phyloP scores from a whole-genome alignment of 1,140 invertebrate species.

The Megathymus violae region DNA sequence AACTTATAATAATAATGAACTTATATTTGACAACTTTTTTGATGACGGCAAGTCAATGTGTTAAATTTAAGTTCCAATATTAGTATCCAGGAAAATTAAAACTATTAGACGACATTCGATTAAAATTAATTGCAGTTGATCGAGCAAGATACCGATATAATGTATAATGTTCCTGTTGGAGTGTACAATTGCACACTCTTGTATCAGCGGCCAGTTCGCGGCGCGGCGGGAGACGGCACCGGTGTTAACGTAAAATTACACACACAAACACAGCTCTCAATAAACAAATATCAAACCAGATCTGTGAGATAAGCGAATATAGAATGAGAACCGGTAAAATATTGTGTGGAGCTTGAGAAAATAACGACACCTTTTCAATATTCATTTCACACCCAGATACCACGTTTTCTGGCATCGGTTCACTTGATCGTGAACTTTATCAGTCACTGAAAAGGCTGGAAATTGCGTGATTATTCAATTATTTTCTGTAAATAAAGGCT shows the following conservation, averaged over 20 bases:
- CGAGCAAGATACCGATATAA: too few species aligned
- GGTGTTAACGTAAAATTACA: neutral
- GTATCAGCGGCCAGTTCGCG: slow-evolving; percentile 1
- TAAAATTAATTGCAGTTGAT: too few species aligned
- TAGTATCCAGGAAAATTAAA: too few species aligned
- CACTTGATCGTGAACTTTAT: slow-evolving; percentile 5
- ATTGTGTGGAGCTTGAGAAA: slow-evolving; percentile 37
- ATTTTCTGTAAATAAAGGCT: neutral
- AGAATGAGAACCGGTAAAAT: slow-evolving; percentile 48
- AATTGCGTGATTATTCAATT: slow-evolving; percentile 17
- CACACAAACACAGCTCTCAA: neutral
- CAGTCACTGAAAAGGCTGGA: slow-evolving; percentile 4
- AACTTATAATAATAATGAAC: too few species aligned
- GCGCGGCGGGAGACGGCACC: neutral
- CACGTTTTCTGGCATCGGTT: neutral
- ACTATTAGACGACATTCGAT: too few species aligned
- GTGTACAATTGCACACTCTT: neutral
- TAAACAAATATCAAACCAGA: slow-evolving; percentile 22
- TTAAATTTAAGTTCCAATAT: too few species aligned
- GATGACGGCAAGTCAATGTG: too few species aligned
- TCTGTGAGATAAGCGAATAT: slow-evolving; percentile 42
- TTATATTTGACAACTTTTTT: too few species aligned
- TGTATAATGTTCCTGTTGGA: too few species aligned
- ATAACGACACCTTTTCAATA: slow-evolving; percentile 60
- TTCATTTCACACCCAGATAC: slow-evolving; percentile 47